phyloP scores from a whole-genome alignment of 2,113 vertebrate genomes.

The Corythaixoides concolor region DNA sequence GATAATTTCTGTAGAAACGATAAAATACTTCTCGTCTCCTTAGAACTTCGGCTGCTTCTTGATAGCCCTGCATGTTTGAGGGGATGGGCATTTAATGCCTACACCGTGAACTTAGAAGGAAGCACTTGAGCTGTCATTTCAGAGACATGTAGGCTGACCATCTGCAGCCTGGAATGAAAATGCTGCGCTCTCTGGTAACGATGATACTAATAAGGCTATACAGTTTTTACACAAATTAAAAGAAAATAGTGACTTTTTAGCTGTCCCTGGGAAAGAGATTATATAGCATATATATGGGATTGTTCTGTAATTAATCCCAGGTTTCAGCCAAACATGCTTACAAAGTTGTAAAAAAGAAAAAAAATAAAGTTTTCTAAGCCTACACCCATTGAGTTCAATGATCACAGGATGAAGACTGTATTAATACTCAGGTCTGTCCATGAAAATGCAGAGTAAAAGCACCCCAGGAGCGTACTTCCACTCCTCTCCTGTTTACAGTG shows the following conservation, averaged over 20 bases:
- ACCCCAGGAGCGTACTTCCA: neutral
- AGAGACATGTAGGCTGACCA: neutral
- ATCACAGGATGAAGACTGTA: neutral
- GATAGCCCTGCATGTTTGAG: neutral
- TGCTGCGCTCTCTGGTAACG: neutral
- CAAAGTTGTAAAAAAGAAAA: neutral
- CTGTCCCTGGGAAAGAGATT: conserved; percentile 27
- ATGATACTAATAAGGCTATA: neutral
- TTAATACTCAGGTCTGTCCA: neutral
- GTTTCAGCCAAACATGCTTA: conserved; percentile 52
- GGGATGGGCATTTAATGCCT: neutral
- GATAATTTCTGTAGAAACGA: neutral
- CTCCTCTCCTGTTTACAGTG: neutral
- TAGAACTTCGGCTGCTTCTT: neutral
- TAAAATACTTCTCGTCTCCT: neutral
- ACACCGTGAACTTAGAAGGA: neutral
- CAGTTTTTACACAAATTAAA: conserved; percentile 38
- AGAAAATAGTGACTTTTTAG: conserved; percentile 10
- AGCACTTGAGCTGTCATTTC: neutral
- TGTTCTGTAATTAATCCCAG: neutral
- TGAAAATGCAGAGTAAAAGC: neutral
- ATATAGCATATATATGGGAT: neutral
- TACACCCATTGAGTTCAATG: neutral
- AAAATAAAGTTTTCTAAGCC: neutral
- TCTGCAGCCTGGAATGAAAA: neutral